phyloP scores from a whole-genome alignment of 2,797 vertebrate species.

The Acrocephalus scirpaceus region DNA sequence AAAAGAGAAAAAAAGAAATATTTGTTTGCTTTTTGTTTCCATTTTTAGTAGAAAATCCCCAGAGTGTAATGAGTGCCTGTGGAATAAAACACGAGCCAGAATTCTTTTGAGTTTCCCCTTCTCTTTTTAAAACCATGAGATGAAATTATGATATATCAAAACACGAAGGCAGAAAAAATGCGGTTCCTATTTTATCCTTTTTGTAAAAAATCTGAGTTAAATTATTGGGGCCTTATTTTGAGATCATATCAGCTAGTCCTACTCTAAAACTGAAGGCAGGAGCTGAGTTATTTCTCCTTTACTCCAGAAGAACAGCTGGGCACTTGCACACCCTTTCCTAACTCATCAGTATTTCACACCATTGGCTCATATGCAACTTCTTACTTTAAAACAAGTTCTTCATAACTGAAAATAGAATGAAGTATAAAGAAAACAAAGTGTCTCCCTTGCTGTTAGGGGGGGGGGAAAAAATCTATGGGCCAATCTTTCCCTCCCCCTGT shows the following conservation, averaged over 20 bases:
- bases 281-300: neutral
- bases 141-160: neutral
- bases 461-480: neutral
- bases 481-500: neutral
- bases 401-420: neutral
- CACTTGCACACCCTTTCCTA: neutral
- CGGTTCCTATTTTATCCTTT: neutral
- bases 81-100: neutral
- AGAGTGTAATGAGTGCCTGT: neutral
- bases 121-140: neutral
- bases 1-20: neutral
- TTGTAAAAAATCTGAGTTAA: neutral
- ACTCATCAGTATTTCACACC: neutral
- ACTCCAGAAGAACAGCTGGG: neutral
- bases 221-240: neutral
- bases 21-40: neutral
- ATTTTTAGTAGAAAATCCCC: constrained; percentile 20
- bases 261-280: neutral
- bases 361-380: neutral
- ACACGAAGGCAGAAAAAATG: neutral
- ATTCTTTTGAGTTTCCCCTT: neutral
- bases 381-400: neutral
- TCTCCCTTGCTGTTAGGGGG: neutral
- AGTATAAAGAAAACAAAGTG: neutral
- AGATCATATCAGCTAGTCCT: neutral